phyloP scores from a whole-genome alignment of 2,888 invertebrate genomes.

The Epistrophe grossulariae region DNA sequence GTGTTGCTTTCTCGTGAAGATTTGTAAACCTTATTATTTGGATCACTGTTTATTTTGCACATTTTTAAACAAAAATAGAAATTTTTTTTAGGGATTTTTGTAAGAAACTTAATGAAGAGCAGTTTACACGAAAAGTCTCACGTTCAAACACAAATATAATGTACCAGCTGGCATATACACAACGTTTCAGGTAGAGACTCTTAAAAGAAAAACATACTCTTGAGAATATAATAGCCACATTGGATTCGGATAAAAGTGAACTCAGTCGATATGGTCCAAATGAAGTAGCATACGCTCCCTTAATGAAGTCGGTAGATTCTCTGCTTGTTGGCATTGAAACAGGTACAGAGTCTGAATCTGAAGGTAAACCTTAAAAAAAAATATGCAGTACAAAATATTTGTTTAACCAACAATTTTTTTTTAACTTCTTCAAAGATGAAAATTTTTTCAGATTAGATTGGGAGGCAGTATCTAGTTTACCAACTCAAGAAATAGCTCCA shows the following conservation, averaged over 20 bases:
- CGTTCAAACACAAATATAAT: constrained; percentile 92
- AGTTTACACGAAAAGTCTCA: constrained; percentile 90
- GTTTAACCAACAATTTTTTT: background rate
- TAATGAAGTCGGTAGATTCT: constrained; percentile 86
- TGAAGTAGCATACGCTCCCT: constrained; percentile 84
- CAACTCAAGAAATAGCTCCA: constrained; percentile 79
- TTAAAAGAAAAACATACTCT: constrained; percentile 89
- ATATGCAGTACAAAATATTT: background rate
- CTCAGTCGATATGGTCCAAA: constrained; percentile 89
- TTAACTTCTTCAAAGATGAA: constrained; percentile 79
- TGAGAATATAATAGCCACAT: constrained; percentile 89
- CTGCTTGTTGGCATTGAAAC: constrained; percentile 87
- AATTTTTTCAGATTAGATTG: constrained; percentile 92
- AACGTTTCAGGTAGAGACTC: constrained; percentile 87
- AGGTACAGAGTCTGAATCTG: constrained; percentile 88
- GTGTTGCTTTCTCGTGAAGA: no score
- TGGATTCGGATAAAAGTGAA: constrained; percentile 87
- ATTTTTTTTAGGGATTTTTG: constrained; percentile 89
- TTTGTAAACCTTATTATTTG: no score
- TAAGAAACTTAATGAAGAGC: constrained; percentile 88
- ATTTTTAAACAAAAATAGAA: background rate
- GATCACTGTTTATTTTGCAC: no score
- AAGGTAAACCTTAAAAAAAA: constrained; percentile 83
- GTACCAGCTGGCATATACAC: constrained; percentile 91
- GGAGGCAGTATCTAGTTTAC: constrained; percentile 87